Conservation (phyloP, 2,797 vertebrate species). For the Sebastes cheni region DNA sequence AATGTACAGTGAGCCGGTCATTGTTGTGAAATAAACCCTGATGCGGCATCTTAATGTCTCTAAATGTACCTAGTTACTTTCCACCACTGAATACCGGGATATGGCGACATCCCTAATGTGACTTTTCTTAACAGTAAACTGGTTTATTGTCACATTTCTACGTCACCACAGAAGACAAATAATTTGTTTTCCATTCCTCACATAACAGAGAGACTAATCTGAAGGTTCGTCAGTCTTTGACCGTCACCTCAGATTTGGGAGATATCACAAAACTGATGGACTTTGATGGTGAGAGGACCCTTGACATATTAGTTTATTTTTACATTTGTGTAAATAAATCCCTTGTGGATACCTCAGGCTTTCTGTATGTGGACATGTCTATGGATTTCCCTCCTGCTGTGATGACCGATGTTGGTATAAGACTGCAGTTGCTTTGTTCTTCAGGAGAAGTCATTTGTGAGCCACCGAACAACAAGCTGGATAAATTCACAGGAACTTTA, state of each 20-base stretch:
- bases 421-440: neutral
- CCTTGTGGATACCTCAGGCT: neutral
- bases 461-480: conserved; percentile 88
- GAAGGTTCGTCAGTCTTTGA: conserved; percentile 88
- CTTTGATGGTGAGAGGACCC: conserved; percentile 86
- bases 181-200: neutral
- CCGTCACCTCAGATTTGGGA: conserved; percentile 86
- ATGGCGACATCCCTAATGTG: neutral
- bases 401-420: neutral
- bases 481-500: conserved; percentile 85
- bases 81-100: fast-evolving
- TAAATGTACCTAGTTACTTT: no score
- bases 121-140: neutral
- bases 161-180: neutral
- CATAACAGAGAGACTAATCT: conserved; percentile 87
- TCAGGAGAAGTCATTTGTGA: conserved; percentile 88
- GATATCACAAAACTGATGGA: conserved; percentile 82
- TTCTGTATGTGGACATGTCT: neutral
- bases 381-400: neutral
- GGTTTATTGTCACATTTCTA: neutral
- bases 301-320: neutral
- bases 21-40: no score
- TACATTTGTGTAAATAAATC: neutral
- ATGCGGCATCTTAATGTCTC: no score
- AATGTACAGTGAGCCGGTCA: no score